These are phyloP conservation scores for Octodon degus DNA, from an alignment of 2,113 vertebrate species.

Conservation along the genomic window DNA sequence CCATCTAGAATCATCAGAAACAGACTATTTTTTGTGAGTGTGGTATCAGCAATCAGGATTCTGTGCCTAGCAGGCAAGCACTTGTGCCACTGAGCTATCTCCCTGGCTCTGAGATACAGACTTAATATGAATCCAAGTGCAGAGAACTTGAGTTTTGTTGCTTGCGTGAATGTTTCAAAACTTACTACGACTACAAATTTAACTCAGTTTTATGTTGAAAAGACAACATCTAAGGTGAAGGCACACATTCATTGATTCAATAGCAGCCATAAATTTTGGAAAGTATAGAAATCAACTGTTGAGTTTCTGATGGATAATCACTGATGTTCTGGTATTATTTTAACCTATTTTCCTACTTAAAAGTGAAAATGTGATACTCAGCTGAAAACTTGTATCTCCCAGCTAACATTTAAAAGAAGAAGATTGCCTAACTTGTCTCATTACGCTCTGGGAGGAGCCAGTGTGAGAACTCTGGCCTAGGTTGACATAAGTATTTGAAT, in stretches of 20 bases:
- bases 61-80: no score
- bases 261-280: background rate
- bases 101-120: background rate
- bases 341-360: slow-evolving; percentile 21
- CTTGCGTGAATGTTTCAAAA: slow-evolving; percentile 42
- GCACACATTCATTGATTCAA: background rate
- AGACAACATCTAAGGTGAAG: slow-evolving; percentile 19
- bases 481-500: slow-evolving; percentile 13
- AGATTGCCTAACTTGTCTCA: slow-evolving; percentile 38
- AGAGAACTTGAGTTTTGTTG: slow-evolving; percentile 21
- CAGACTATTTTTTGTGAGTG: background rate
- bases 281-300: background rate
- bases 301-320: background rate
- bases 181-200: slow-evolving; percentile 24
- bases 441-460: background rate
- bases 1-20: background rate
- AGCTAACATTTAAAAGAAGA: slow-evolving; percentile 30
- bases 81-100: no score
- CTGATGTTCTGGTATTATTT: background rate
- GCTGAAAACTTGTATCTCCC: slow-evolving; percentile 13
- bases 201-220: slow-evolving; percentile 30
- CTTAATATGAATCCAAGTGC: background rate
- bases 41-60: no score
- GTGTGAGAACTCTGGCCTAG: slow-evolving; percentile 1
- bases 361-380: slow-evolving; percentile 23